Evolutionary conservation across 1,140 invertebrate genomes (phyloP).

Genomic region (Eurytemora carolleeae): DNA sequence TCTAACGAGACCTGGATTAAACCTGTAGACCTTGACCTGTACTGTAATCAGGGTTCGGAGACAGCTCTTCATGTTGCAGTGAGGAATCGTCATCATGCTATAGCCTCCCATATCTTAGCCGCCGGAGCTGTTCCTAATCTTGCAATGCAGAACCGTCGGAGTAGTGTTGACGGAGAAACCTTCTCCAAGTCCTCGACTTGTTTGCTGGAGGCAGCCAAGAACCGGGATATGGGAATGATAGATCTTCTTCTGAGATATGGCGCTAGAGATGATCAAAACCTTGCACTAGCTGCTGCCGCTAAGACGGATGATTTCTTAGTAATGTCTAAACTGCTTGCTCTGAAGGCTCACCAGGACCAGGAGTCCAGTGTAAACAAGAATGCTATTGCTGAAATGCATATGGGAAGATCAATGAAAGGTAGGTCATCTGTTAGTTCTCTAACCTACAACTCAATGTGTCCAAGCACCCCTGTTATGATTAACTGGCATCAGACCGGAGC

Average conservation of each 20-base stretch:
- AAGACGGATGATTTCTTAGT: conserved; percentile 46
- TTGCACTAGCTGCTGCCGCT: conserved; percentile 50
- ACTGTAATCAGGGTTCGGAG: conserved; percentile 49
- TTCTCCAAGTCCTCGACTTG: conserved; percentile 30
- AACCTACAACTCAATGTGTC: conserved; percentile 42
- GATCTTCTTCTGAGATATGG: conserved; percentile 60
- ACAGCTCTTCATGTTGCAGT: conserved; percentile 58
- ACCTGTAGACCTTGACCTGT: conserved; percentile 49
- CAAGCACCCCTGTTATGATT: conserved; percentile 67
- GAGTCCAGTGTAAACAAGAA: conserved; percentile 73
- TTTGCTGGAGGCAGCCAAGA: conserved; percentile 48
- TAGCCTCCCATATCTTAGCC: conserved; percentile 47
- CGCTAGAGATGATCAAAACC: conserved; percentile 66
- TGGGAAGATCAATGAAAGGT: conserved; percentile 20
- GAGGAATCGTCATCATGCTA: conserved; percentile 47
- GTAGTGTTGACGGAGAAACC: conserved; percentile 7
- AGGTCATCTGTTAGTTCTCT: conserved; percentile 33
- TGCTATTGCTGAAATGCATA: conserved; percentile 42
- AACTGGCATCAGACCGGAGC: conserved; percentile 72
- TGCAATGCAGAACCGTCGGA: conserved; percentile 16
- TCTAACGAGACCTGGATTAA: conserved; percentile 33
- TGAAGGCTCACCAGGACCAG: conserved; percentile 49
- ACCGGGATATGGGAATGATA: conserved; percentile 39
- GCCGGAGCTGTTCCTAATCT: conserved; percentile 37
- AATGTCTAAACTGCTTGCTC: conserved; percentile 48